phyloP scores from a whole-genome alignment of 2,888 invertebrate species.

The Drosophila infuscata region DNA sequence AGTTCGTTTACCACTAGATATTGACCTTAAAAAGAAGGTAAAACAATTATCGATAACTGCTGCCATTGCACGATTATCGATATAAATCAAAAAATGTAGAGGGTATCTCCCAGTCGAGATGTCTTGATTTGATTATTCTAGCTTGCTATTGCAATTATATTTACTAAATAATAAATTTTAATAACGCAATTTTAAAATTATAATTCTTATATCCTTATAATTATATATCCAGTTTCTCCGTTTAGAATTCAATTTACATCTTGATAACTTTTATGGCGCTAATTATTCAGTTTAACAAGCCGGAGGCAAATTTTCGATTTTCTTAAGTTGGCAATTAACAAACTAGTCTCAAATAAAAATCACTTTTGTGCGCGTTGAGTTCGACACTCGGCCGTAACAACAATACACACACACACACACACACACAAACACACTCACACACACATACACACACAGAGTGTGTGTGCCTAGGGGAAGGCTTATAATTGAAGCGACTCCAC shows the following conservation, averaged over 20 bases:
- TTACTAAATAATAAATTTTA: background rate
- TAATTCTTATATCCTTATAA: rapidly evolving
- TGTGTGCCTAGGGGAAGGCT: constrained; percentile 15
- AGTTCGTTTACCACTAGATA: background rate
- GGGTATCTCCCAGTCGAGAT: background rate
- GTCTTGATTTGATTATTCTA: background rate
- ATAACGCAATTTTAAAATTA: background rate
- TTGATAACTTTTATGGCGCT: background rate
- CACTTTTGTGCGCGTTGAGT: constrained; percentile 4
- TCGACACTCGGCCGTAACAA: constrained; percentile 30
- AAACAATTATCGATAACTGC: background rate
- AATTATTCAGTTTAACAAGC: background rate
- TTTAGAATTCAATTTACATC: background rate
- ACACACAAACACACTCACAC: background rate
- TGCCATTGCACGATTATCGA: background rate
- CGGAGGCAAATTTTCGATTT: background rate
- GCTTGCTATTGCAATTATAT: background rate
- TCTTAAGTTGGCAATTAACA: background rate
- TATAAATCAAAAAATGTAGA: background rate
- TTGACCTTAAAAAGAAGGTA: too few species aligned
- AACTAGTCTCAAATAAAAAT: constrained; percentile 1
- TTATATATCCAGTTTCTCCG: background rate
- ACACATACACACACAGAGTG: background rate
- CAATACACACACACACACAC: constrained; percentile 2
- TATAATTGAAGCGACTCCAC: constrained; percentile 54